A percentile compares a stretch with the other conserved stretches of the same genome.
These are phyloP conservation scores for Betta splendens DNA, from an alignment of 2,797 vertebrate species.

Conservation along the genomic window DNA sequence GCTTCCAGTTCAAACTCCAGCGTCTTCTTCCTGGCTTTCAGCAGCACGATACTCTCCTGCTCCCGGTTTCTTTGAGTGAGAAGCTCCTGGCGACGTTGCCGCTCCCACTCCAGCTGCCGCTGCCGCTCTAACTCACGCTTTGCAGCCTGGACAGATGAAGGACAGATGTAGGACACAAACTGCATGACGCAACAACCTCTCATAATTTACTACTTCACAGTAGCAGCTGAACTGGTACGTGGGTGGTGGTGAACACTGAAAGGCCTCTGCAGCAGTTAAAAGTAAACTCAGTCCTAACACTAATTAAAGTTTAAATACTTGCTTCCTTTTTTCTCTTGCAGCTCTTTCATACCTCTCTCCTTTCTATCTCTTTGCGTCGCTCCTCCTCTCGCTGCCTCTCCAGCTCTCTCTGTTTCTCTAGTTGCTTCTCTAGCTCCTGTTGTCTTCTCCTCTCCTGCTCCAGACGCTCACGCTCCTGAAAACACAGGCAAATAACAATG, in stretches of 20 bases:
- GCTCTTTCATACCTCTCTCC: slow-evolving; percentile 88
- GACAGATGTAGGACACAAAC: too few species aligned
- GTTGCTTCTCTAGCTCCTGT: slow-evolving; percentile 92
- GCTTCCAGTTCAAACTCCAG: slow-evolving; percentile 97
- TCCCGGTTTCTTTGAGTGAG: slow-evolving; percentile 94
- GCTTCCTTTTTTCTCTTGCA: not conserved
- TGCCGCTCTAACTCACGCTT: slow-evolving; percentile 95
- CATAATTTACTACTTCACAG: slow-evolving; percentile 1
- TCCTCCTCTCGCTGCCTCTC: slow-evolving; percentile 95
- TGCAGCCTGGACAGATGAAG: slow-evolving; percentile 82
- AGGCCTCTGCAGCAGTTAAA: slow-evolving; percentile 14
- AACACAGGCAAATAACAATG: slow-evolving; percentile 11
- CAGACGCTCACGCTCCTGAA: slow-evolving; percentile 89
- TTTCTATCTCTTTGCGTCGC: slow-evolving; percentile 93
- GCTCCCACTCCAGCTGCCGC: slow-evolving; percentile 80
- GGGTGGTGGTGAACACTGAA: not conserved
- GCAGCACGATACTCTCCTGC: slow-evolving; percentile 94
- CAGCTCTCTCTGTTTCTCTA: slow-evolving; percentile 93
- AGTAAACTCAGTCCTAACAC: slow-evolving; percentile 14
- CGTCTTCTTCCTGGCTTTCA: slow-evolving; percentile 97
- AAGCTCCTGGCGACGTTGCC: slow-evolving; percentile 90
- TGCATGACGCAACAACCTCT: not conserved
- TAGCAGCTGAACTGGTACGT: not conserved
- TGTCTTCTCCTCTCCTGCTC: slow-evolving; percentile 94
- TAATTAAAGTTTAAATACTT: slow-evolving; percentile 19